These are phyloP conservation scores for Trachythela sp. DNA, from an alignment of 64 coral and sea anemone genomes.

Conservation along the genomic window DNA sequence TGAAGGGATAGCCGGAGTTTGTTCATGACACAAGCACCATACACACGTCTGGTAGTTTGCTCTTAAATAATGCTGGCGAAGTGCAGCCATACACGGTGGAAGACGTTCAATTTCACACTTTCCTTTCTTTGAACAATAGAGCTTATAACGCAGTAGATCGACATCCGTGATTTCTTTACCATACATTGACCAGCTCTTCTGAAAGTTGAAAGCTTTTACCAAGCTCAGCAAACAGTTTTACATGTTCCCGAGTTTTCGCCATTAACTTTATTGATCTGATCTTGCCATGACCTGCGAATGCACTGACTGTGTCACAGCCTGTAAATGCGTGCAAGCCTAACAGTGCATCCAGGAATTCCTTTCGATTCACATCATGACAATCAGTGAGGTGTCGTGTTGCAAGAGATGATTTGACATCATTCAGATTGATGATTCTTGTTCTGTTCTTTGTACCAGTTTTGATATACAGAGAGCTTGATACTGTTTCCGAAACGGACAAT, in stretches of 20 bases:
- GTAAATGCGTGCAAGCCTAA: neutral
- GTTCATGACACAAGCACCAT: neutral
- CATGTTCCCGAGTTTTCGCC: neutral
- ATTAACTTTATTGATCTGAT: neutral
- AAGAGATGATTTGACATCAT: too few relatives aligned
- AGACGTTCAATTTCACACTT: too few relatives aligned
- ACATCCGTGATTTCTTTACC: neutral
- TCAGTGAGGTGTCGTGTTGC: too few relatives aligned
- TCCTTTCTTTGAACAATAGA: too few relatives aligned
- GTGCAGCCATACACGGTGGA: too few relatives aligned
- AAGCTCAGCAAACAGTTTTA: neutral
- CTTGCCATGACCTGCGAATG: neutral
- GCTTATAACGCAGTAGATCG: too few relatives aligned
- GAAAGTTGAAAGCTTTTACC: too few relatives aligned
- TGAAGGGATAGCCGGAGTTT: neutral
- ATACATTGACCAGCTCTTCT: neutral
- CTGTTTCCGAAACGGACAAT: neutral
- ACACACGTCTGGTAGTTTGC: too few relatives aligned
- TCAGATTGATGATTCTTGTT: neutral
- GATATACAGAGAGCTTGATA: neutral
- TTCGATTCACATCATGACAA: too few relatives aligned
- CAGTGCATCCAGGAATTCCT: too few relatives aligned
- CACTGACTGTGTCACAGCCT: neutral
- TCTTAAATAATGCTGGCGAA: too few relatives aligned
- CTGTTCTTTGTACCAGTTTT: constrained; percentile 14